Evolutionary conservation across 2,797 vertebrate species (phyloP), one percentile per base, ranked within the genome.

Genomic region (Argya squamiceps): DNA sequence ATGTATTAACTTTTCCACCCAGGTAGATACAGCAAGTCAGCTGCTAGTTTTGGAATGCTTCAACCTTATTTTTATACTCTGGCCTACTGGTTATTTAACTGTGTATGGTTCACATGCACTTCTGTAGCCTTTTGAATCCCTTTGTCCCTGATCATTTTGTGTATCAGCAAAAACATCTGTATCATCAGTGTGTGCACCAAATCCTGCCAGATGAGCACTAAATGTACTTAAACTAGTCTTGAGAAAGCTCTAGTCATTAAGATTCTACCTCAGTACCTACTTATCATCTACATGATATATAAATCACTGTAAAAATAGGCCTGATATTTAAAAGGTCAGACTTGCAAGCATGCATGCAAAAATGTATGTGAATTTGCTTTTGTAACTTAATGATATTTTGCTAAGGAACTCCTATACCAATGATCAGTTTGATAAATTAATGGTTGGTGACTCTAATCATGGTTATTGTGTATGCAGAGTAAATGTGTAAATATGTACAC

Each of bases 271-370:
- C 30, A 63, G 56, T 91, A 74, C 59, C 20, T 62, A 56, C 60
- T 43, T 49, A 84, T 92, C 43, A 62, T 58, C 67, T 82, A 34
- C 41, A 32, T 53, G 58, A 39, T 68, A 91, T 30, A 68, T 84
- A 89, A 93, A 88, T 83, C 84, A 62, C 53, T 67, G 50, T 67
- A 83, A 89, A 94, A 91, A 83, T 88, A 94, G 43, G 27, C 14
- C 46, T 92, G 71, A n/a, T 93, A 85, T 89, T 94, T 77, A 71
- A 89, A 96, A 96, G 92, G 87, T 94, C 92, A 93, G 68, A 55
- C 39, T 44, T 69, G 43, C 56, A 91, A 89, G 37, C 7, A 0
- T 78, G 81, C 68, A 70, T 96, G n/a, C 91, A 71, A 89, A 95
- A 80, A 43, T 71, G 13, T 53, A 27, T 41, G 26, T 0, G n/a